Evolutionary conservation across 2,888 invertebrate genomes (phyloP).

Genomic region (Brachylomia viminalis): DNA sequence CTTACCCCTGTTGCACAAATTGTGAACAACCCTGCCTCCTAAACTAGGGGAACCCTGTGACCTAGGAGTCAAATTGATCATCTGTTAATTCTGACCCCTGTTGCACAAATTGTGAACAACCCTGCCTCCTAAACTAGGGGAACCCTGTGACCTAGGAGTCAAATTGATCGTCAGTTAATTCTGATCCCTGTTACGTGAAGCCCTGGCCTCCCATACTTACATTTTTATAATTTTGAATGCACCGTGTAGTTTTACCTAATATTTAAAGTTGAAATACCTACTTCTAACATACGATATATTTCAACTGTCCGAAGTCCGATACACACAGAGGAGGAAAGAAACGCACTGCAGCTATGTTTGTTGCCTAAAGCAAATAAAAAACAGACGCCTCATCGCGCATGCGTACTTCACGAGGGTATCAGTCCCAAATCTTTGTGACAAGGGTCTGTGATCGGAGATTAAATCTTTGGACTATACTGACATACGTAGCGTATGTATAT

Average conservation of each 20-base stretch:
- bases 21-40: no score
- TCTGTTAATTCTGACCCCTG: no score
- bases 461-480: conserved; percentile 71
- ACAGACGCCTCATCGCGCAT: conserved; percentile 34
- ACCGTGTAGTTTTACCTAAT: background rate
- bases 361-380: conserved; percentile 50
- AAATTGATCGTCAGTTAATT: background rate
- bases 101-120: no score
- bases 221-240: background rate
- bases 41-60: no score
- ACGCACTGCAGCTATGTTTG: conserved; percentile 23
- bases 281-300: background rate
- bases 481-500: conserved; percentile 28
- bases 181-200: background rate
- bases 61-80: no score
- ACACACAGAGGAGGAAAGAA: background rate
- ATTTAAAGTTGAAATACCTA: background rate
- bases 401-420: conserved; percentile 75
- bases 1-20: no score
- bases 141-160: no score
- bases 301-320: background rate
- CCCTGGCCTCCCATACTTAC: fast-evolving
- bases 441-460: conserved; percentile 77
- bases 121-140: no score
- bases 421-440: conserved; percentile 79